These are phyloP conservation scores for Empis livida DNA, from an alignment of 2,888 invertebrate species.

Conservation along the genomic window DNA sequence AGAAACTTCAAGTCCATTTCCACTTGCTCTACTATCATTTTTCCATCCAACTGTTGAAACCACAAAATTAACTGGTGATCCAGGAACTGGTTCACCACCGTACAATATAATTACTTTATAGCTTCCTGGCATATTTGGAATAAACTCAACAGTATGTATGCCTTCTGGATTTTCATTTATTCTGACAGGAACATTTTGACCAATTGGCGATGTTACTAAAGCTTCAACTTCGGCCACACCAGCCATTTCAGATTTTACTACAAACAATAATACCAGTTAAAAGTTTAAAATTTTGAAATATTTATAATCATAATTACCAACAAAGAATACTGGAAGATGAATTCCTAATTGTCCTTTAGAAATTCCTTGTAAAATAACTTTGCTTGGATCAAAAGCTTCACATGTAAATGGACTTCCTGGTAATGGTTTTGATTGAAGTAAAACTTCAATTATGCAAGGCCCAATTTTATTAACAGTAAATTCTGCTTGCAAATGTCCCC, in stretches of 20 bases:
- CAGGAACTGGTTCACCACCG: conserved; percentile 46
- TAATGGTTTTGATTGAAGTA: conserved; percentile 79
- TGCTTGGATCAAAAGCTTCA: conserved; percentile 78
- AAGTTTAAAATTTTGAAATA: not conserved
- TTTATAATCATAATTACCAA: conserved; percentile 41
- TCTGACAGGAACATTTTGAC: conserved; percentile 69
- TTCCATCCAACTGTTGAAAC: conserved; percentile 45
- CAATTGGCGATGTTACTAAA: conserved; percentile 74
- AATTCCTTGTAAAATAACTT: conserved; percentile 64
- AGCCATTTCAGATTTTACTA: conserved; percentile 68
- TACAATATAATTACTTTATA: conserved; percentile 54
- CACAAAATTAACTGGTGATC: conserved; percentile 43
- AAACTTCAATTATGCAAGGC: conserved; percentile 59
- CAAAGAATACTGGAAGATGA: conserved; percentile 70
- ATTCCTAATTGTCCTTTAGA: conserved; percentile 64
- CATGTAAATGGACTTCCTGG: conserved; percentile 89
- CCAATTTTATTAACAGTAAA: conserved; percentile 72
- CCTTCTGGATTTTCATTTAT: conserved; percentile 57
- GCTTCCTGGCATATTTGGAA: conserved; percentile 65
- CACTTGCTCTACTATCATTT: conserved; percentile 45
- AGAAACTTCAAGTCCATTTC: conserved; percentile 54
- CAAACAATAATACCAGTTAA: conserved; percentile 10
- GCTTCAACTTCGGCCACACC: conserved; percentile 79
- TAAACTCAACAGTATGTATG: conserved; percentile 63
- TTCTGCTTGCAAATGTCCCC: conserved; percentile 89